Base-by-base conservation (phyloP, 2,888 invertebrate species). In the Apotomis capreana region DNA sequence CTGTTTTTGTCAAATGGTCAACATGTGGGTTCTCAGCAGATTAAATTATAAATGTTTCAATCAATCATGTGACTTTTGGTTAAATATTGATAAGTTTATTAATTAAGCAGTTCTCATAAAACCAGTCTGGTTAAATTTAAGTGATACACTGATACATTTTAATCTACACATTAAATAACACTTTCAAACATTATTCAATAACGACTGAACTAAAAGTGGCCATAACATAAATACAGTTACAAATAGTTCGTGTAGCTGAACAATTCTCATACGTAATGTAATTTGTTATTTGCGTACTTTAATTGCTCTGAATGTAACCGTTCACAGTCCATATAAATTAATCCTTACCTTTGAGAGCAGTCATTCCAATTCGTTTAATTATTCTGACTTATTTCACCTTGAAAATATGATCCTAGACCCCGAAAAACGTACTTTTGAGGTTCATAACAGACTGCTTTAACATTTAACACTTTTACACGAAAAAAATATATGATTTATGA, bases 261-360 rank as follows among this genome's bases (percentile, higher is more conserved):
- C 9, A 10, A 9, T 49, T 9, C 9, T 49, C 9, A 49, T 49
- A 10, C 3, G 9, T 10, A 49, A 49, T 3, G 49, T 49, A 49
- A 49, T 40, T 40, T 40, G 2, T 26, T 6, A 49, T 49, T 49
- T 49, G 9, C 49, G 49, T 49, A 49, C 49, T 49, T 49, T 8
- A 10, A 49, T 49, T 49, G 49, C 9, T 10, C 10, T 49, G 8
- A 49, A 8, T 9, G 8, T 49, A 8, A 10, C 10, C 49, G 49
- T 49, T 49, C 49, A 3, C 10, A 49, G 49, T 8, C 9, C 49
- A 49, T 49, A 9, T 10, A 49, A 10, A 13, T 4, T 4, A 44
- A 13, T 15, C 12, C 68, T 72, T 63, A 72, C 72, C 72, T 72
- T 72, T 72, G 9, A 46, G 36, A 12, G 58, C 36, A 58, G 68